Evolutionary conservation across 2,888 invertebrate species (phyloP), one percentile per base, ranked within the genome.

Genomic region (Drosophila dives): DNA sequence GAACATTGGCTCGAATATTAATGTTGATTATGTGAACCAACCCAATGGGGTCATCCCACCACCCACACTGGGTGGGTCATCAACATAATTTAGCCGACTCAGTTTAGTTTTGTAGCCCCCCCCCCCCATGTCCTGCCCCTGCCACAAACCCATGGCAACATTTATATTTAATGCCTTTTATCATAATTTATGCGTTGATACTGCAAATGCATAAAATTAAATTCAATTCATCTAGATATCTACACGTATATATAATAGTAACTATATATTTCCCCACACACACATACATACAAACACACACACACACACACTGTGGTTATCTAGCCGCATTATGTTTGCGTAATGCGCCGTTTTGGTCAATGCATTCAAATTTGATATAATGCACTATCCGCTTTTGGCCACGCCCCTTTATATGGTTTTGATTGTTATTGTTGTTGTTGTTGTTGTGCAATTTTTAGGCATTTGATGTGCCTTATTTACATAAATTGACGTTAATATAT

Each of bases 161-260:
- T 80, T 58, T 68, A 76, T 82, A 81, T 81, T 85, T 81, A 76
- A 85, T 81, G 81, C 68, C 77, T 77, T 80, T 83, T 83, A 81
- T 83, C 83, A 83, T 83, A 83, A 83, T 86, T 86, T 86, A 86
- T 86, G 73, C 81, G 72, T 64, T 73, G 75, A 75, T 83, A 72
- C 68, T 53, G 86, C 83, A 83, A 83, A 83, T 81, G 86, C 83
- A 75, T 81, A 86, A 83, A 86, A 81, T 86, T 80, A 71, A 75
- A 86, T 83, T 81, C 75, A 86, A 81, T 83, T 81, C 71, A 69
- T 65, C 53, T 50, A 58, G 36, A 59, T 62, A 63, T 55, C 26
- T 45, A 53, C 56, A 64, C 53, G 45, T 32, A 59, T 33, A 56
- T 26, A 45, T 32, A 33, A n/a, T n/a, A 17, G 58, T 26, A 63